A percentile compares a stretch with the other conserved stretches of the same genome.
phyloP scores from a whole-genome alignment of 2,797 vertebrate species.

The Bufotes viridis region DNA sequence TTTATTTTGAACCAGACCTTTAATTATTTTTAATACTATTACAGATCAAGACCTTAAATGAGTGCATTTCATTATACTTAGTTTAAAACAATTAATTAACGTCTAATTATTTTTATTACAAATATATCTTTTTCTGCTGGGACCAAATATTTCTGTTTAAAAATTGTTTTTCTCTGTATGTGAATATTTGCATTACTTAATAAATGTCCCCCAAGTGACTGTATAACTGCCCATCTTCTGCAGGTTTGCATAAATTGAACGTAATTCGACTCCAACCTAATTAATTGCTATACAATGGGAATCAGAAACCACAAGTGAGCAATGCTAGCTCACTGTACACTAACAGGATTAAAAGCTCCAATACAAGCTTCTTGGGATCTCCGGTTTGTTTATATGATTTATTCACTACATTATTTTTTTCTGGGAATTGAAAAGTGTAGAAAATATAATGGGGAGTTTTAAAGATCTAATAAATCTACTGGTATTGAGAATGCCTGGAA shows the following conservation, averaged over 20 bases:
- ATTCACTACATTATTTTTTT: constrained; percentile 14
- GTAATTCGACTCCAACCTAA: constrained; percentile 21
- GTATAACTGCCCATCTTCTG: constrained; percentile 25
- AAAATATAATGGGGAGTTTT: not conserved
- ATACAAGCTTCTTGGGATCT: not conserved
- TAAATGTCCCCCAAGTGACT: constrained; percentile 7
- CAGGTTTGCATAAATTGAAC: constrained; percentile 32
- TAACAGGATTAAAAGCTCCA: not conserved
- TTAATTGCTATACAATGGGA: constrained; percentile 21
- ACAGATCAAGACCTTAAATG: not conserved
- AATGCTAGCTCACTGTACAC: constrained; percentile 16
- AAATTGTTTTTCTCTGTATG: constrained; percentile 18
- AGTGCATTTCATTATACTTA: not conserved
- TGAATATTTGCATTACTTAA: constrained; percentile 11
- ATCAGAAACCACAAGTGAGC: constrained; percentile 23
- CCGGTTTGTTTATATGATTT: constrained; percentile 4
- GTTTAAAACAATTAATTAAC: not conserved
- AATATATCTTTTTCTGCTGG: not conserved
- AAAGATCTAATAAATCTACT: not conserved
- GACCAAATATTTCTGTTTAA: constrained; percentile 16
- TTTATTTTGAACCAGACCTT: not conserved
- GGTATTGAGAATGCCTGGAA: not conserved
- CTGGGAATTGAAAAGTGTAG: constrained; percentile 10
- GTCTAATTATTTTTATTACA: constrained; percentile 19
- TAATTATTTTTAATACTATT: not conserved